These are phyloP conservation scores for Pterocles burchelli DNA, from an alignment of 2,113 vertebrate species.

Conservation along the genomic window DNA sequence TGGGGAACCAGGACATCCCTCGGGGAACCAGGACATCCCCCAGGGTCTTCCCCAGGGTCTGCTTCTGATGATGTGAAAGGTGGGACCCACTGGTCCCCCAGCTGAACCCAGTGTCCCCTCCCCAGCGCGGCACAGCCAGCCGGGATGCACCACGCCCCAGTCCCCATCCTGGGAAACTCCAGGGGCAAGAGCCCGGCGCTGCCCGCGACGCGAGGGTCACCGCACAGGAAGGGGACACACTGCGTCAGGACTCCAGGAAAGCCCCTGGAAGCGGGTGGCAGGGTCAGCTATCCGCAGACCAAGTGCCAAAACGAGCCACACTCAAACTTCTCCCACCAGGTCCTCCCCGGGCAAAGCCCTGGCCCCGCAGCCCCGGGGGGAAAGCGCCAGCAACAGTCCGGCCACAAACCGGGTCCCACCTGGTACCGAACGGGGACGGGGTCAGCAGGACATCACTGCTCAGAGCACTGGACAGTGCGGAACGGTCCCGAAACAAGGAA, in stretches of 20 bases:
- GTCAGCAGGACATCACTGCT: fast-evolving
- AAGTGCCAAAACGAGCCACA: background rate
- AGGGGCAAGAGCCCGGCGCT: background rate
- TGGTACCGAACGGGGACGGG: too few species aligned
- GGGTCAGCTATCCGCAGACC: background rate
- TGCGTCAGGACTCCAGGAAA: background rate
- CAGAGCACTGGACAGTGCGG: fast-evolving
- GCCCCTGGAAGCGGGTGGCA: fast-evolving
- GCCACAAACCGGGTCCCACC: too few species aligned
- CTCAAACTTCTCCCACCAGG: fast-evolving
- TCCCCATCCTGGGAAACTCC: background rate
- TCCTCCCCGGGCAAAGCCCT: background rate
- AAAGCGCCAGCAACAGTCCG: fast-evolving
- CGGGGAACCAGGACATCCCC: too few species aligned
- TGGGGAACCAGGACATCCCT: too few species aligned
- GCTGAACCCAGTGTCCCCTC: background rate
- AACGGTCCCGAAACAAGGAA: too few species aligned
- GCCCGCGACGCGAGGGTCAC: background rate
- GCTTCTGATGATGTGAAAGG: too few species aligned
- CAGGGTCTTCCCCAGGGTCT: too few species aligned
- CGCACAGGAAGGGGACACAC: fast-evolving
- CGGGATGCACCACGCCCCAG: fast-evolving
- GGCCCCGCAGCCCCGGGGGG: background rate
- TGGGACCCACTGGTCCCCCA: too few species aligned
- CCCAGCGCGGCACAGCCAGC: background rate